A percentile compares a stretch with the other conserved stretches of the same genome.
Evolutionary conservation across 2,113 vertebrate genomes (phyloP).

Genomic region (Octodon degus): DNA sequence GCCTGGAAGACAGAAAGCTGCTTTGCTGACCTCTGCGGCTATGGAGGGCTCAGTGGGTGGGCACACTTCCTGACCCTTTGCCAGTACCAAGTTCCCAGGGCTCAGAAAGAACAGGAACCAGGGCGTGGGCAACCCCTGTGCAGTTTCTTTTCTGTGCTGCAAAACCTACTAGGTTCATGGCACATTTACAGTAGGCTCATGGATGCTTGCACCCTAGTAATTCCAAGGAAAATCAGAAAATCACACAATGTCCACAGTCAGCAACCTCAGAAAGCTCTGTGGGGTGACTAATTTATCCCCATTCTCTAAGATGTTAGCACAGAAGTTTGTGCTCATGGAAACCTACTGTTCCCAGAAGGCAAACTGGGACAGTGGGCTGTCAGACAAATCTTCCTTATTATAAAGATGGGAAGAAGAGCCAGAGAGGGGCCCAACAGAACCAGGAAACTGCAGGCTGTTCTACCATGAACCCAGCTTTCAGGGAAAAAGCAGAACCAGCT

Average conservation of each 20-base stretch:
- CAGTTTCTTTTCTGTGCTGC: background rate
- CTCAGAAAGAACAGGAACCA: background rate
- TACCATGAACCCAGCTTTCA: background rate
- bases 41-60: background rate
- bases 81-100: background rate
- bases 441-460: background rate
- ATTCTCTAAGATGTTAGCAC: background rate
- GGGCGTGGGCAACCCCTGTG: accelerated
- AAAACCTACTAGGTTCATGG: background rate
- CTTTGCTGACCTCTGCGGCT: background rate
- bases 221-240: background rate
- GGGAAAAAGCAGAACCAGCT: background rate
- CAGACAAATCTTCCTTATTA: background rate
- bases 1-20: background rate
- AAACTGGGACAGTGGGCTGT: background rate
- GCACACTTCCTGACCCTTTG: background rate
- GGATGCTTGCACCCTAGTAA: background rate
- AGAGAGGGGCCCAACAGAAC: background rate
- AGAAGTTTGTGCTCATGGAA: background rate
- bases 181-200: background rate
- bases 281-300: background rate
- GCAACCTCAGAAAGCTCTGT: background rate
- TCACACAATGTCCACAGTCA: background rate
- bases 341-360: background rate
- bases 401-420: background rate